Evolutionary conservation across 2,113 vertebrate genomes (phyloP).

Genomic region (Phrynosoma blainvillii): DNA sequence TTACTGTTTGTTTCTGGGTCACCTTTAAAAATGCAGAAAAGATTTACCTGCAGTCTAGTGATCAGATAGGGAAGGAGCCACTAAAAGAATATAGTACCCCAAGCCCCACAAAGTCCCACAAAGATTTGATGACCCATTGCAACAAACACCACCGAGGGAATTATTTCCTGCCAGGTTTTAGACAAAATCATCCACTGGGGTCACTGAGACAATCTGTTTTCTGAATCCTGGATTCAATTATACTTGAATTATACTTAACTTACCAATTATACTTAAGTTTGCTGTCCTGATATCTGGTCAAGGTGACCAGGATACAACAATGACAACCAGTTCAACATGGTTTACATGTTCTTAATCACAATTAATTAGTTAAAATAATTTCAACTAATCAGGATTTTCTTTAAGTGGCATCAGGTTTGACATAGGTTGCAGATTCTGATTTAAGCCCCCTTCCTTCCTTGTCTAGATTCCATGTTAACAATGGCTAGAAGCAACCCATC

Average conservation of each 20-base stretch:
- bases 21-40: background rate
- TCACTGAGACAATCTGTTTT: background rate
- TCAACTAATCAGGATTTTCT: background rate
- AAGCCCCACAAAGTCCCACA: background rate
- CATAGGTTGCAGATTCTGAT: background rate
- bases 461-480: background rate
- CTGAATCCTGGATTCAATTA: background rate
- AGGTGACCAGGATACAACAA: too few relatives aligned
- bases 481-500: background rate
- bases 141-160: background rate
- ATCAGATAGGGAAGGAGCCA: background rate
- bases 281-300: background rate
- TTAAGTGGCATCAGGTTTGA: background rate
- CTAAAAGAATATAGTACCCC: background rate
- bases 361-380: too few relatives aligned
- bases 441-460: background rate
- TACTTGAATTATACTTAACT: background rate
- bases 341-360: background rate
- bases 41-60: too few relatives aligned
- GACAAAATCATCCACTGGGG: background rate
- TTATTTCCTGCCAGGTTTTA: background rate
- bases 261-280: background rate
- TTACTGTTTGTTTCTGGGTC: background rate
- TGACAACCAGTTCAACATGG: background rate
- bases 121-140: background rate